Conservation (phyloP, 2,113 vertebrate species). For the Laterallus jamaicensis region DNA sequence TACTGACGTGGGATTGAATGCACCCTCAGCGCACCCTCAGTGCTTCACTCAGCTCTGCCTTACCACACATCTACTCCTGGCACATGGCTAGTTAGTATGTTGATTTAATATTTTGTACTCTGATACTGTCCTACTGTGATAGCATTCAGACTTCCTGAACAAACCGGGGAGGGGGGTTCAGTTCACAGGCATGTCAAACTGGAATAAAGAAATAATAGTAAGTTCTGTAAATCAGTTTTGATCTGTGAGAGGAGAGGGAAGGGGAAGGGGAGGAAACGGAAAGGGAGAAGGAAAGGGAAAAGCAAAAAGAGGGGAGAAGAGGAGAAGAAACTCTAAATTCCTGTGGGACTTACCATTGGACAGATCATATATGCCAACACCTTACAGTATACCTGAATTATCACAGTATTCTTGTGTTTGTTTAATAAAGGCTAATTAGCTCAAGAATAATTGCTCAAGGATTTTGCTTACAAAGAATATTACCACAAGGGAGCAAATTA, state of each 20-base stretch:
- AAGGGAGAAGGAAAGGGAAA: no score
- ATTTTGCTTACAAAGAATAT: neutral
- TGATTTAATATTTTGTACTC: neutral
- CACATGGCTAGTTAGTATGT: neutral
- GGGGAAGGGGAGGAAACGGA: no score
- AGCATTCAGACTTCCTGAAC: neutral
- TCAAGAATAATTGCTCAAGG: neutral
- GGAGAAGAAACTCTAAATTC: neutral
- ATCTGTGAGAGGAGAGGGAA: neutral
- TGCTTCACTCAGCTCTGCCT: neutral
- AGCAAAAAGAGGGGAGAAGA: no score
- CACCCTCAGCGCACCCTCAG: no score
- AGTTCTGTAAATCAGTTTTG: neutral
- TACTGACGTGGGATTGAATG: no score
- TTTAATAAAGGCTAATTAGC: neutral
- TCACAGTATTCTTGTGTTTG: neutral
- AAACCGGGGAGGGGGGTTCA: neutral
- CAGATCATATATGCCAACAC: neutral
- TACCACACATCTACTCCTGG: neutral
- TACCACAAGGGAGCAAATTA: neutral
- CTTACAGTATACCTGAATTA: neutral
- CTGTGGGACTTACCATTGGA: neutral
- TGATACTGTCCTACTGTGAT: neutral
- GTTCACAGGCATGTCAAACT: neutral
- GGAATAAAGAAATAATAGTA: neutral